These are phyloP conservation scores for Hylia prasina DNA, from an alignment of 2,113 vertebrate genomes.

Conservation along the genomic window DNA sequence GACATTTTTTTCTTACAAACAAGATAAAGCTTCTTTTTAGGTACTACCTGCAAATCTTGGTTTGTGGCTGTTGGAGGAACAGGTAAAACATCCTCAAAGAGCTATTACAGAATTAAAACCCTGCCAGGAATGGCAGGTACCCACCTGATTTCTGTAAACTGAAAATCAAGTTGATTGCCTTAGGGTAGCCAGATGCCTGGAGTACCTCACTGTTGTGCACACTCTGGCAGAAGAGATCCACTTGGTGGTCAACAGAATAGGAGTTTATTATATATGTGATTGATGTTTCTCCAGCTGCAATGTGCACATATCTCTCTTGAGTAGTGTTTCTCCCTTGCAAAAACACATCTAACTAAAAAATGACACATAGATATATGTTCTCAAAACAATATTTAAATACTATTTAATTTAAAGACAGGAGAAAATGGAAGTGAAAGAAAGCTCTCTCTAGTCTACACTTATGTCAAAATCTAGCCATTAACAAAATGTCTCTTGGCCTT, in stretches of 20 bases:
- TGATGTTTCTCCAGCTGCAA: constrained; percentile 61
- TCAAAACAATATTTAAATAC: not conserved
- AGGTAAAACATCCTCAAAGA: not conserved
- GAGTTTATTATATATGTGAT: constrained; percentile 66
- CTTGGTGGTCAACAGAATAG: constrained; percentile 16
- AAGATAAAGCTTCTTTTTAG: not conserved
- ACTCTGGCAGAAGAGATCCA: constrained; percentile 59
- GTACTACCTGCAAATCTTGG: not conserved
- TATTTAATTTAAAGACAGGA: not conserved
- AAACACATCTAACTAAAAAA: constrained; percentile 36
- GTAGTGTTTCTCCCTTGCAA: constrained; percentile 24
- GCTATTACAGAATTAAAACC: not conserved
- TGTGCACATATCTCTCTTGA: constrained; percentile 48
- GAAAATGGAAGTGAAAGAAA: not conserved
- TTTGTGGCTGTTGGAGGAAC: not conserved
- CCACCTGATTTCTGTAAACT: constrained; percentile 20
- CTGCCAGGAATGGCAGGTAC: not conserved
- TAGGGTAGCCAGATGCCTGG: constrained; percentile 28
- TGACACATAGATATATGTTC: not conserved
- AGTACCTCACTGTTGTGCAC: constrained; percentile 16
- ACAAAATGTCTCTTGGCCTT: not conserved
- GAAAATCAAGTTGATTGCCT: not conserved
- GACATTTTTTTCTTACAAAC: not conserved
- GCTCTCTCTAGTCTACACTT: not conserved
- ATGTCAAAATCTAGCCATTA: not conserved